Conservation (phyloP, 2,888 invertebrate species). For the Zele albiditarsus region DNA sequence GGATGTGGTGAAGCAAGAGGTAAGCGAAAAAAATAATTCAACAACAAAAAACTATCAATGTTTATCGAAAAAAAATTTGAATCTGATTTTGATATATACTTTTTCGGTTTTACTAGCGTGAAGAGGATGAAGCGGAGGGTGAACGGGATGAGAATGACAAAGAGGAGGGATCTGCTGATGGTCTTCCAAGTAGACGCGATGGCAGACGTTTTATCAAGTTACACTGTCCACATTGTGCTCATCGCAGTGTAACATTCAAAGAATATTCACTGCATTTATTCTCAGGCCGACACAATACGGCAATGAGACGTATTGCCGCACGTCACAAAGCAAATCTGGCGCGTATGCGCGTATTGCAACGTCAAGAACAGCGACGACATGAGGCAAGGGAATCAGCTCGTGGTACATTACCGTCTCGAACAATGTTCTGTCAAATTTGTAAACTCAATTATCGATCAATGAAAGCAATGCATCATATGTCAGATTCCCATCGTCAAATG, state of each 20-base stretch:
- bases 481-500: constrained; percentile 88
- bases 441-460: constrained; percentile 85
- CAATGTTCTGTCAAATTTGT: constrained; percentile 84
- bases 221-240: constrained; percentile 85
- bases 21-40: constrained; percentile 38
- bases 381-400: constrained; percentile 80
- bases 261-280: constrained; percentile 84
- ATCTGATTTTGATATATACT: constrained; percentile 14
- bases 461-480: constrained; percentile 85
- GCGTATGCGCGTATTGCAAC: constrained; percentile 86
- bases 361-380: constrained; percentile 85
- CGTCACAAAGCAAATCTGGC: constrained; percentile 83
- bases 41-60: not conserved
- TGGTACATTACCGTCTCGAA: constrained; percentile 76
- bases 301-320: constrained; percentile 83
- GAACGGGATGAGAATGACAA: constrained; percentile 61
- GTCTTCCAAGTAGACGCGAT: constrained; percentile 67
- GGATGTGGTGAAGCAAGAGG: constrained; percentile 61
- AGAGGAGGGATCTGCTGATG: constrained; percentile 69
- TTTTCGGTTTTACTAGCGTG: constrained; percentile 18
- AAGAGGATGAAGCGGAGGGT: constrained; percentile 71
- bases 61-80: not conserved
- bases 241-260: constrained; percentile 83
- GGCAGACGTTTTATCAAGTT: constrained; percentile 80
- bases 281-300: constrained; percentile 81